Base-by-base conservation (phyloP, 2,888 invertebrate genomes). In the Helleia helle region DNA sequence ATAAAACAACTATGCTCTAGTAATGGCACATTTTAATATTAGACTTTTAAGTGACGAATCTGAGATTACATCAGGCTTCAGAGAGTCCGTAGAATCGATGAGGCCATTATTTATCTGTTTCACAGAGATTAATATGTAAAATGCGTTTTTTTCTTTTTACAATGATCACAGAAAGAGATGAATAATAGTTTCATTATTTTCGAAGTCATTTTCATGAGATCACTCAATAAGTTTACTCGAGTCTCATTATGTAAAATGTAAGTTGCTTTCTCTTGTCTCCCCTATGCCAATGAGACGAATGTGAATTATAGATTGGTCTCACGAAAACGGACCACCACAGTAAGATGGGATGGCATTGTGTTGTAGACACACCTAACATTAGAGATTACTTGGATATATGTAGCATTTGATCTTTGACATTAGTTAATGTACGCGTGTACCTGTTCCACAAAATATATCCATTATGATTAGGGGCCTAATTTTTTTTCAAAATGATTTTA, bases 351-450 rank as follows among this genome's bases (percentile, higher is more conserved):
- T 46, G 46, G 48, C 49, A 48, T 48, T 51, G 52, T 52, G 69
- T 65, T 68, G 64, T 52, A 31, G 36, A 52, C 42, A 46, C 43
- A 48, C 51, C 40, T 50, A 52, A 53, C 49, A 50, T 46, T 46
- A 49, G 45, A 51, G 44, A 45, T 49, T 44, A 46, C 47, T 46
- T 44, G 46, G 45, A 43, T 53, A 50, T 50, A 47, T 53, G 55
- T 57, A 56, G 55, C 48, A 55, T 55, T 58, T 59, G 53, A 59
- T 61, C 65, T 47, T 65, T 69, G 70, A 68, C 70, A 60, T 62
- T 69, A 70, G 65, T 69, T 63, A 62, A 65, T 65, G 65, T 72
- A 71, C 67, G 58, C 59, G 65, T 62, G 76, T 77, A 76, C 74
- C 75, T 75, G 75, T 75, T 65, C 65, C 60, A 58, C 60, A 58